These are phyloP conservation scores for Staurois parvus DNA, from an alignment of 2,797 vertebrate species.

Conservation along the genomic window DNA sequence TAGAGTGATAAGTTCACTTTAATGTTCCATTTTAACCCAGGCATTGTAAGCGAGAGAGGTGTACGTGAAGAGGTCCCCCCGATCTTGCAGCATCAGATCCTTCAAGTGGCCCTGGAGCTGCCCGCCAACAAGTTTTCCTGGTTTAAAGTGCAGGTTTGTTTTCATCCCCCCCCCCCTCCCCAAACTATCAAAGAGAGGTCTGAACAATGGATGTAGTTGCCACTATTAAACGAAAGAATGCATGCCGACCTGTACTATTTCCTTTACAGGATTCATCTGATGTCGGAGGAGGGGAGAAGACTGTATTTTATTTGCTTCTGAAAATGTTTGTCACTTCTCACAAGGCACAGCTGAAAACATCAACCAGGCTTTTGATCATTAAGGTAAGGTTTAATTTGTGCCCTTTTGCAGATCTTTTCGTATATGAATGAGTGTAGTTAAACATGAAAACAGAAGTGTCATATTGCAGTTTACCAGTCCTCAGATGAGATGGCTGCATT, in stretches of 20 bases:
- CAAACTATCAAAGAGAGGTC: no score
- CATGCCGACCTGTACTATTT: not conserved
- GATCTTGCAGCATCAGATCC: conserved; percentile 88
- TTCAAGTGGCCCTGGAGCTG: conserved; percentile 92
- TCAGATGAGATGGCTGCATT: no score
- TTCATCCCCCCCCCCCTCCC: not conserved
- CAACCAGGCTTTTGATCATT: conserved; percentile 85
- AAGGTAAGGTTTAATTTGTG: conserved; percentile 80
- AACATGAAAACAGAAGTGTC: no score
- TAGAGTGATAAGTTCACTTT: not conserved
- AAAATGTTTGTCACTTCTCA: conserved; percentile 91
- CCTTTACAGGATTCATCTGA: conserved; percentile 79
- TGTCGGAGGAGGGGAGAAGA: conserved; percentile 80
- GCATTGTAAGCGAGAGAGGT: conserved; percentile 88
- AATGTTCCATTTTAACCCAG: conserved; percentile 69
- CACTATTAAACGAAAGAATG: no score
- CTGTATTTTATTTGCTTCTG: conserved; percentile 91
- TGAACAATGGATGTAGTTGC: no score
- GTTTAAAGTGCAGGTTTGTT: conserved; percentile 88
- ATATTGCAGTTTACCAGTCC: no score
- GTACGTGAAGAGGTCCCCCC: conserved; percentile 82
- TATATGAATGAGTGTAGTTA: no score
- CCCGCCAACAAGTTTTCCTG: conserved; percentile 94
- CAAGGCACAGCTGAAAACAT: conserved; percentile 80
- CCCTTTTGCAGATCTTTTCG: no score